phyloP scores from a whole-genome alignment of 2,797 vertebrate genomes.

The Cyclura pinguis region DNA sequence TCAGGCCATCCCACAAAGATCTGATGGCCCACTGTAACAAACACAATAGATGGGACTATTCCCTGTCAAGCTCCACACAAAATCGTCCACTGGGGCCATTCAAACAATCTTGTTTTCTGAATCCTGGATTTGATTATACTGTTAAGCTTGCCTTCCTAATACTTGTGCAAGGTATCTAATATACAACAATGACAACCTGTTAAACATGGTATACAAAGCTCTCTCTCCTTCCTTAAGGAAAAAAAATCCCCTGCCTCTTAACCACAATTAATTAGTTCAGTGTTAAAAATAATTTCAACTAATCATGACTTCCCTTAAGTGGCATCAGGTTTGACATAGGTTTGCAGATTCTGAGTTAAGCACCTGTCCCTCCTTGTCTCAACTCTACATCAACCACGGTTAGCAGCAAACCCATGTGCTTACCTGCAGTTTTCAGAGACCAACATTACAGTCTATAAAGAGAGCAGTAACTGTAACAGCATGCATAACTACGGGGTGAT shows the following conservation, averaged over 20 bases:
- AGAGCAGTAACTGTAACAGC: constrained; percentile 23
- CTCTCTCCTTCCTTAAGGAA: background rate
- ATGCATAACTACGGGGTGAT: constrained; percentile 39
- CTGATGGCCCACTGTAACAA: background rate
- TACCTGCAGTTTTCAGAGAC: background rate
- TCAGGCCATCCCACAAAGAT: background rate
- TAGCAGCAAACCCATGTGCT: background rate
- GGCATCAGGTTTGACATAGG: background rate
- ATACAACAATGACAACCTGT: background rate
- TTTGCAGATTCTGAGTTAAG: background rate
- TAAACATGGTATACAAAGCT: background rate
- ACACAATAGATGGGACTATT: background rate
- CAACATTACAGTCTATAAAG: constrained; percentile 1
- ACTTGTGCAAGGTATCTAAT: background rate
- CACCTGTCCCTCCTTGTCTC: background rate
- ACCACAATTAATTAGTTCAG: background rate
- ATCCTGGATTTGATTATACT: background rate
- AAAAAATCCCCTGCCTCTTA: background rate
- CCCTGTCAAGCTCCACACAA: background rate
- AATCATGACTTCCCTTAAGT: background rate
- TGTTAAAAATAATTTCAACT: background rate
- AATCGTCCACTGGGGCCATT: background rate
- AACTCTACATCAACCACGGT: background rate
- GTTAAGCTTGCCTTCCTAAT: background rate
- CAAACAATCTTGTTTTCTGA: background rate